phyloP scores from a whole-genome alignment of 1,140 invertebrate genomes.

The Listronotus oregonensis region DNA sequence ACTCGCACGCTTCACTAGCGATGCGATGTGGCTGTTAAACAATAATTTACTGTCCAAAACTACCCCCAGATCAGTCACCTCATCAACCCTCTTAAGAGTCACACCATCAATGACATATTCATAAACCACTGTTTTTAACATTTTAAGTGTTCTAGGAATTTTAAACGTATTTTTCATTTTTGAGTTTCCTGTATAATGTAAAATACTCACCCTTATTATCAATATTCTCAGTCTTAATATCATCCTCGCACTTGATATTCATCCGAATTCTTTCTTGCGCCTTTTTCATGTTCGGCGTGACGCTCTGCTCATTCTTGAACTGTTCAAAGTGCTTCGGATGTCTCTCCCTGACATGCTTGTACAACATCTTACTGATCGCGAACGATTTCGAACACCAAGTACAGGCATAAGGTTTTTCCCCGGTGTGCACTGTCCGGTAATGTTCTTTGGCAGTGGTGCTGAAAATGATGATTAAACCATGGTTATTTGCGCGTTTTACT shows the following conservation, averaged over 20 bases:
- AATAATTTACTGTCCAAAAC: too few species aligned
- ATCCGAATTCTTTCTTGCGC: slow-evolving; percentile 23
- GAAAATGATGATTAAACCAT: not conserved
- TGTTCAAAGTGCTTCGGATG: slow-evolving; percentile 43
- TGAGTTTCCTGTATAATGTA: not conserved
- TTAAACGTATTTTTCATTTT: too few species aligned
- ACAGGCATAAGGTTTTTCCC: slow-evolving; percentile 59
- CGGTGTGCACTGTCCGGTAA: slow-evolving; percentile 61
- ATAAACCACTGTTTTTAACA: too few species aligned
- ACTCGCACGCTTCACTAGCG: too few species aligned
- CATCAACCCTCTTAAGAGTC: too few species aligned
- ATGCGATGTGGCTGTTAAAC: too few species aligned
- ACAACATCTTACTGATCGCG: slow-evolving; percentile 50
- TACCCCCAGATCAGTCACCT: too few species aligned
- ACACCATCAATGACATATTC: too few species aligned
- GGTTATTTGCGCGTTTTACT: too few species aligned
- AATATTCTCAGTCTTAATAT: slow-evolving; percentile 3
- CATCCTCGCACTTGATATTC: slow-evolving; percentile 19
- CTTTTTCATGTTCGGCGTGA: slow-evolving; percentile 39
- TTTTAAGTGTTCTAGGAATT: too few species aligned
- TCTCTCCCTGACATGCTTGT: slow-evolving; percentile 43
- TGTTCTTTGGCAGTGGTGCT: slow-evolving; percentile 54
- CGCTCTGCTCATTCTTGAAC: slow-evolving; percentile 32
- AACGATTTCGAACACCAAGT: slow-evolving; percentile 59
- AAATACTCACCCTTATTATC: slow-evolving; percentile 1